These are phyloP conservation scores for Pollicipes pollicipes DNA, from an alignment of 1,140 invertebrate species.

Conservation along the genomic window DNA sequence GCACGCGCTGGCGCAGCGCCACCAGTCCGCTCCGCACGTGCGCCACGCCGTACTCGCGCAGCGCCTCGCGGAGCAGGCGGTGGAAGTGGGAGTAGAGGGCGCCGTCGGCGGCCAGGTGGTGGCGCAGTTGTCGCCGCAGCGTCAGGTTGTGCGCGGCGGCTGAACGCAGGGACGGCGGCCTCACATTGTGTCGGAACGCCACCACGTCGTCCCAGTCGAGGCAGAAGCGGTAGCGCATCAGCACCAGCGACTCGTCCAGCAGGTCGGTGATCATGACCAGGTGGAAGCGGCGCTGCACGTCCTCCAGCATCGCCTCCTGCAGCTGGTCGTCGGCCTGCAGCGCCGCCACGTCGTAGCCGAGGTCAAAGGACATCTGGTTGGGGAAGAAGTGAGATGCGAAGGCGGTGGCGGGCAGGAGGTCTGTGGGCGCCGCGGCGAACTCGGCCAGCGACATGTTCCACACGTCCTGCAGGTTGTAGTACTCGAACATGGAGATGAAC, in stretches of 20 bases:
- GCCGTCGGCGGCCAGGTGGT: conserved; percentile 15
- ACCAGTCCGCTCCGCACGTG: background rate
- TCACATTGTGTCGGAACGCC: conserved; percentile 25
- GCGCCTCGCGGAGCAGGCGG: background rate
- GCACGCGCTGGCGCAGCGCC: background rate
- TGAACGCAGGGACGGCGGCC: conserved; percentile 18
- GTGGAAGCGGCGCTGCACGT: conserved; percentile 25
- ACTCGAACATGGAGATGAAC: conserved; percentile 22
- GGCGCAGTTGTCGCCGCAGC: conserved; percentile 11
- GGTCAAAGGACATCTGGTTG: conserved; percentile 10
- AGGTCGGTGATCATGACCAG: conserved; percentile 34
- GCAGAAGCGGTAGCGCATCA: conserved; percentile 30
- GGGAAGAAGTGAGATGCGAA: background rate
- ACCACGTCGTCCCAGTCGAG: conserved; percentile 31
- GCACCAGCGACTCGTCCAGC: conserved; percentile 34
- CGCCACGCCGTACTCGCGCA: background rate
- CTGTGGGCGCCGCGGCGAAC: background rate
- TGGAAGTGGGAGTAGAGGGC: conserved; percentile 17
- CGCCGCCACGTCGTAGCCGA: background rate
- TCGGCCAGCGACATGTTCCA: background rate
- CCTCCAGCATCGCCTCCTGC: background rate
- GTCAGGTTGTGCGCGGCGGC: conserved; percentile 6
- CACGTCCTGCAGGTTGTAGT: conserved; percentile 17
- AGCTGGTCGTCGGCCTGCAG: background rate
- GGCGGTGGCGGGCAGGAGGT: background rate